A percentile compares a stretch with the other conserved stretches of the same genome.
Conservation (phyloP, 2,797 vertebrate species). For the Centroberyx gerrardi region DNA sequence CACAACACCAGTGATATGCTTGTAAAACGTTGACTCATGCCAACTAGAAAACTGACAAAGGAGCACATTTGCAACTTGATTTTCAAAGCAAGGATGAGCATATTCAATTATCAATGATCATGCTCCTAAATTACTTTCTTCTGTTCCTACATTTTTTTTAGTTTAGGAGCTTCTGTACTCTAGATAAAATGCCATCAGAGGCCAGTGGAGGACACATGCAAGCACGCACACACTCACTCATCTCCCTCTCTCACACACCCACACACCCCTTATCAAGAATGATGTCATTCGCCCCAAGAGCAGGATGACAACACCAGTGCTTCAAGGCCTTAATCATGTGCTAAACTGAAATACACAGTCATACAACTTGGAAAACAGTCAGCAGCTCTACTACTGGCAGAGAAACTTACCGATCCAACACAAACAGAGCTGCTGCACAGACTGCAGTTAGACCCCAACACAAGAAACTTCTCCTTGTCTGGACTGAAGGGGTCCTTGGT, state of each 20-base stretch:
- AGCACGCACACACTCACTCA: too few species aligned
- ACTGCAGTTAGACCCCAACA: conserved; percentile 89
- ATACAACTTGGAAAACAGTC: neutral
- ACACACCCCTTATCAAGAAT: conserved; percentile 1
- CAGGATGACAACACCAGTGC: neutral
- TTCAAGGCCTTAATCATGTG: neutral
- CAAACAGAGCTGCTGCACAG: conserved; percentile 88
- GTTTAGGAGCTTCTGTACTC: too few species aligned
- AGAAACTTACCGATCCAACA: conserved; percentile 85
- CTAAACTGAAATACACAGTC: neutral
- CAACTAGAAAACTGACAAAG: conserved; percentile 7
- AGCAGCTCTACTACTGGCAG: neutral
- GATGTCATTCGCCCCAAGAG: neutral
- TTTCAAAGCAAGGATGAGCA: neutral
- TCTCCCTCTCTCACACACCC: too few species aligned
- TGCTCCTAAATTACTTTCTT: neutral
- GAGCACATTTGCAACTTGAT: neutral
- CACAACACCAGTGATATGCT: too few species aligned
- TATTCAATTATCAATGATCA: neutral
- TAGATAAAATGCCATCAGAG: too few species aligned
- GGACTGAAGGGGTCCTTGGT: conserved; percentile 91
- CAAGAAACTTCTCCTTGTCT: conserved; percentile 89
- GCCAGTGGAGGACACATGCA: too few species aligned
- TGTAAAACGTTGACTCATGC: neutral
- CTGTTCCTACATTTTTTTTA: too few species aligned